A percentile compares a stretch with the other conserved stretches of the same genome.
Conservation (phyloP, 37 sponge, comb jelly and placozoan species). For the Beroe ovata region DNA sequence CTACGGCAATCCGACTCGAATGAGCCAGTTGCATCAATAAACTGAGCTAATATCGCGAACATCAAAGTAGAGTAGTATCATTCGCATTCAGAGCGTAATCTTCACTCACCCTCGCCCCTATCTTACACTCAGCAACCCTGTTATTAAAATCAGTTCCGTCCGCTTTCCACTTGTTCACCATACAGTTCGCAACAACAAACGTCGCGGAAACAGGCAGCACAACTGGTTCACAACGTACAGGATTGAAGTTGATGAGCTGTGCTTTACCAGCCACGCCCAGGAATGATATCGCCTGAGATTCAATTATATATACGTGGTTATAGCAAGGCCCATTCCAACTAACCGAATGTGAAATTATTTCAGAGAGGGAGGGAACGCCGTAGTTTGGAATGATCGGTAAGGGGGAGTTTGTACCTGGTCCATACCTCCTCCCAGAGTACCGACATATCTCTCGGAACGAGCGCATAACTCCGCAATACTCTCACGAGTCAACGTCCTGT, state of each 20-base stretch:
- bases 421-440: constrained; percentile 90
- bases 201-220: constrained; percentile 72
- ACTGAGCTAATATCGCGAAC: too few relatives aligned
- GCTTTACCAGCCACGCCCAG: constrained; percentile 85
- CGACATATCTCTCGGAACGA: constrained; percentile 85
- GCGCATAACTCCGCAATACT: constrained; percentile 88
- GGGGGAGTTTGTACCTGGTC: constrained; percentile 34
- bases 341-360: too few relatives aligned
- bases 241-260: constrained; percentile 88
- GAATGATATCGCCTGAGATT: constrained; percentile 90
- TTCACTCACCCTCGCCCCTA: constrained; percentile 76
- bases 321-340: too few relatives aligned
- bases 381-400: too few relatives aligned
- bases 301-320: too few relatives aligned
- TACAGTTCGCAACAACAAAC: constrained; percentile 86
- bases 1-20: too few relatives aligned
- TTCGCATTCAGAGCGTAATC: too few relatives aligned
- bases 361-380: too few relatives aligned
- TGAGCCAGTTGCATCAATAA: neutral
- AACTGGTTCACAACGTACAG: constrained; percentile 74
- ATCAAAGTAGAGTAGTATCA: too few relatives aligned
- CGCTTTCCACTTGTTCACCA: constrained; percentile 70
- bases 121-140: constrained; percentile 88
- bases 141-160: constrained; percentile 77
- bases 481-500: constrained; percentile 57